Evolutionary conservation across 2,888 invertebrate species (phyloP).

Genomic region (Erannis defoliaria): DNA sequence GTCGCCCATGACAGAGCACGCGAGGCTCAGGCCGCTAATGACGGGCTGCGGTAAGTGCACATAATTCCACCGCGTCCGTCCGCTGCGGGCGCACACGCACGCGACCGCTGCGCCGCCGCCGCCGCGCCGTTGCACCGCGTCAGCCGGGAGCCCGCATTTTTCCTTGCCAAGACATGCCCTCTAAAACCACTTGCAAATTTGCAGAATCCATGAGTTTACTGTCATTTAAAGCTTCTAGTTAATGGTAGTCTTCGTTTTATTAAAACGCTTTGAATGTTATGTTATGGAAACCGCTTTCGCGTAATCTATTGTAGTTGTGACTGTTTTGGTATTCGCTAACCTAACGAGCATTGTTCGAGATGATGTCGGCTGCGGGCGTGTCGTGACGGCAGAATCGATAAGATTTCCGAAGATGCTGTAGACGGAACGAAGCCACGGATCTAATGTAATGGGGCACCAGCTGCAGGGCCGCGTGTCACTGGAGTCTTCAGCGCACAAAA

Average conservation of each 20-base stretch:
- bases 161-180: constrained; percentile 51
- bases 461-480: constrained; percentile 57
- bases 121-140: constrained; percentile 53
- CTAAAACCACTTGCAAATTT: constrained; percentile 48
- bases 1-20: constrained; percentile 64
- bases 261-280: constrained; percentile 71
- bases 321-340: constrained; percentile 51
- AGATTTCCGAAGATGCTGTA: constrained; percentile 33
- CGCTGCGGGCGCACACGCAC: constrained; percentile 79
- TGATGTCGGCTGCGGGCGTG: constrained; percentile 27
- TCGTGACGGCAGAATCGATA: constrained; percentile 31
- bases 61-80: constrained; percentile 79
- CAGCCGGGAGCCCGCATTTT: constrained; percentile 65
- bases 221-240: background rate
- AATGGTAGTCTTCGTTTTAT: constrained; percentile 52
- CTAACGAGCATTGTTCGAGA: constrained; percentile 35
- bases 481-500: constrained; percentile 68
- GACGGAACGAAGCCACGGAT: constrained; percentile 43
- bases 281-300: constrained; percentile 76
- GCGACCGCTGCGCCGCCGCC: constrained; percentile 59
- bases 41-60: constrained; percentile 73
- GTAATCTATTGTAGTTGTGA: constrained; percentile 56
- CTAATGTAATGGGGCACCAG: constrained; percentile 63
- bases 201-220: background rate
- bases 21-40: constrained; percentile 63